phyloP scores from a whole-genome alignment of 2,888 invertebrate genomes.

The Hedychridium roseum region DNA sequence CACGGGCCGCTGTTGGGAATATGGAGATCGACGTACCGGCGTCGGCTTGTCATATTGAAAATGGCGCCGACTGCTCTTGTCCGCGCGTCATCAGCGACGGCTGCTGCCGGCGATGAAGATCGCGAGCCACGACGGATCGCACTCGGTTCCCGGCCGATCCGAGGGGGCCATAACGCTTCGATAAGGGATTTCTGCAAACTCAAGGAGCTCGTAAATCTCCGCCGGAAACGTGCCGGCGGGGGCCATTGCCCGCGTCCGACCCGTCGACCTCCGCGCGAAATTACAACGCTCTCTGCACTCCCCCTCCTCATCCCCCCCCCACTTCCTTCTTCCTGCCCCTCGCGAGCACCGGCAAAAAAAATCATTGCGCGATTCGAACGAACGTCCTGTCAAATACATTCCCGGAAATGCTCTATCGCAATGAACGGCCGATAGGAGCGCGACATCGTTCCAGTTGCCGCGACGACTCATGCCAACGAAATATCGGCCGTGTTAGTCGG shows the following conservation, averaged over 20 bases:
- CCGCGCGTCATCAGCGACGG: constrained; percentile 18
- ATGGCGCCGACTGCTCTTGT: constrained; percentile 14
- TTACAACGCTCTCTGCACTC: too few relatives aligned
- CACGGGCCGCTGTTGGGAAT: constrained; percentile 1
- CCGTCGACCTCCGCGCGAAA: too few relatives aligned
- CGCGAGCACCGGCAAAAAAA: too few relatives aligned
- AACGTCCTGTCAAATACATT: too few relatives aligned
- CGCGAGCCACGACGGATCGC: constrained; percentile 16
- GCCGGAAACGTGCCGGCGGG: constrained; percentile 10
- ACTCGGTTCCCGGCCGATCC: constrained; percentile 1
- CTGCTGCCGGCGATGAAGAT: constrained; percentile 26
- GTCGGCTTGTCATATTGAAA: constrained; percentile 27
- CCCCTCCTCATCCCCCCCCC: too few relatives aligned
- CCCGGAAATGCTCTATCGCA: too few relatives aligned
- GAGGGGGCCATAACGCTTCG: constrained; percentile 2
- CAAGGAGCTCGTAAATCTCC: constrained; percentile 31
- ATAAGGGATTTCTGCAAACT: constrained; percentile 33
- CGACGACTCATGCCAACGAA: too few relatives aligned
- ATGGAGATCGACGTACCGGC: constrained; percentile 20
- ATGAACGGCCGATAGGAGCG: too few relatives aligned
- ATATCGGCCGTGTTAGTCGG: too few relatives aligned
- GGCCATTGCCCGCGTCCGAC: constrained; percentile 14
- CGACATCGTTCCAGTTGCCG: too few relatives aligned
- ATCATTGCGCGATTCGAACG: too few relatives aligned
- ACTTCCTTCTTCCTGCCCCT: too few relatives aligned